Conservation (phyloP, 2,113 vertebrate genomes). For the Hassar affinis region DNA sequence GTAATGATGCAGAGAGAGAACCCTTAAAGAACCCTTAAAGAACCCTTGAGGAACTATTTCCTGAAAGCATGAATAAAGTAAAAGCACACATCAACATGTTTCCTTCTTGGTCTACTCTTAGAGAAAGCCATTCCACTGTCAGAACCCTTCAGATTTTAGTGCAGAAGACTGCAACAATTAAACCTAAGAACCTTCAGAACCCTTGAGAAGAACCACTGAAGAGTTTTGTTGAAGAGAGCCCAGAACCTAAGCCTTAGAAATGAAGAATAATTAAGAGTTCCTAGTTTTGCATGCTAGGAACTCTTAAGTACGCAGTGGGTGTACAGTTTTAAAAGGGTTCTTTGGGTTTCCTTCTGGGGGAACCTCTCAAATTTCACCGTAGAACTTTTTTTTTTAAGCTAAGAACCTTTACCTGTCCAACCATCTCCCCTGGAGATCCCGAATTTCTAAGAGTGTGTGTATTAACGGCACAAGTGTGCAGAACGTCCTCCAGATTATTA, state of each 20-base stretch:
- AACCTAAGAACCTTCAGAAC: not conserved
- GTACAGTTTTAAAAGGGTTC: no score
- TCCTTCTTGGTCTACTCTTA: not conserved
- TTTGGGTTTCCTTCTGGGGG: not conserved
- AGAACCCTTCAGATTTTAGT: not conserved
- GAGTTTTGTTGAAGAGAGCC: not conserved
- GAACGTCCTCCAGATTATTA: not conserved
- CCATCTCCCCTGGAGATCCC: not conserved
- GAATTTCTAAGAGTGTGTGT: not conserved
- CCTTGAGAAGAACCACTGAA: not conserved
- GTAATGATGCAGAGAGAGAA: no score
- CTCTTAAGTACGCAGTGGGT: no score
- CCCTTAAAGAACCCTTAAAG: no score
- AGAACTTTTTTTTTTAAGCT: not conserved
- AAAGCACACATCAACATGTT: no score
- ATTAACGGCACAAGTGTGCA: not conserved
- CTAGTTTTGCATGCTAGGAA: not conserved
- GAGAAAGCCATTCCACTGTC: not conserved
- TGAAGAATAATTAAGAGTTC: not conserved
- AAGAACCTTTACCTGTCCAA: not conserved
- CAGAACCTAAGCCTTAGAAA: not conserved
- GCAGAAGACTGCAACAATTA: not conserved
- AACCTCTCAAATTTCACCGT: not conserved
- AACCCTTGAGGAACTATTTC: not conserved
- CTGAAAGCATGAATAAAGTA: not conserved